Percentiles rank a stretch among this genome's conserved stretches.
Conservation (phyloP, 2,888 invertebrate species). For the Xanthia togata region DNA sequence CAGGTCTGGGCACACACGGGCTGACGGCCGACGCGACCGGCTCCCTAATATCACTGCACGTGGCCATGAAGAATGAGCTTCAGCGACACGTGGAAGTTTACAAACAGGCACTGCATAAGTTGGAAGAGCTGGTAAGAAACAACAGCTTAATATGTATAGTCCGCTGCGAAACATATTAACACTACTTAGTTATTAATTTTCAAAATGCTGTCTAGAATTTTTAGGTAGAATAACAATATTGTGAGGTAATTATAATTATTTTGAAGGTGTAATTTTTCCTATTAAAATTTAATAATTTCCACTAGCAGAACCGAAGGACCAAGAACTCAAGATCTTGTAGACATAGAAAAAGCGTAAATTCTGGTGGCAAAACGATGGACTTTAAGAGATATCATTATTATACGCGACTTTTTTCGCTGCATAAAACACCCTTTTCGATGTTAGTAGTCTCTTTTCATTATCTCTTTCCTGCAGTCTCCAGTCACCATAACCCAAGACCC, state of each 20-base stretch:
- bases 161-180: neutral
- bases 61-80: slow-evolving; percentile 95
- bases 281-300: neutral
- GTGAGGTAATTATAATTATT: neutral
- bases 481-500: slow-evolving; percentile 93
- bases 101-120: slow-evolving; percentile 95
- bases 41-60: slow-evolving; percentile 94
- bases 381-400: neutral
- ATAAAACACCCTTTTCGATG: neutral
- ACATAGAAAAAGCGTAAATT: neutral
- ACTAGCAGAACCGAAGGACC: too few species aligned
- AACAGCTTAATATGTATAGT: neutral
- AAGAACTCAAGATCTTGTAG: neutral
- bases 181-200: neutral
- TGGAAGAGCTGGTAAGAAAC: slow-evolving; percentile 93
- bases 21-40: slow-evolving; percentile 92
- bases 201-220: neutral
- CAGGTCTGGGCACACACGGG: slow-evolving; percentile 96
- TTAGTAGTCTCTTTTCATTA: neutral
- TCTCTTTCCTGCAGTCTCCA: slow-evolving; percentile 78
- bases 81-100: slow-evolving; percentile 96
- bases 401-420: neutral
- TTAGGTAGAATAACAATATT: neutral
- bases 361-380: neutral
- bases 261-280: neutral